A percentile compares a stretch with the other conserved stretches of the same genome.
phyloP scores from a whole-genome alignment of 2,888 invertebrate species.

The Plagiodera versicolora region DNA sequence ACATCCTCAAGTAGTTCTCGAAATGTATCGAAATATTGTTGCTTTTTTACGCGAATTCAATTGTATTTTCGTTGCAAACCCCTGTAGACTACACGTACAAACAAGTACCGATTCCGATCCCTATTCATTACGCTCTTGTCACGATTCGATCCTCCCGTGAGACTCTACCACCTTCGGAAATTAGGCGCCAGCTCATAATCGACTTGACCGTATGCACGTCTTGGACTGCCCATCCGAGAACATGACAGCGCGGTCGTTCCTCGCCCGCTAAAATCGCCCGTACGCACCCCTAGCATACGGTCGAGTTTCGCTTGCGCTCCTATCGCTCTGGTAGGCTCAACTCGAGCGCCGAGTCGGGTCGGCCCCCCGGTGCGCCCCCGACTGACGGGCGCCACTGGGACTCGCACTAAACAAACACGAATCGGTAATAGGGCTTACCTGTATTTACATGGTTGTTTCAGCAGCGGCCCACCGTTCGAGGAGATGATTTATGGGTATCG shows the following conservation, averaged over 20 bases:
- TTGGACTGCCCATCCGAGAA: conserved; percentile 4
- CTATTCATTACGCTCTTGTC: conserved; percentile 8
- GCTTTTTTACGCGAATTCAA: too few species aligned
- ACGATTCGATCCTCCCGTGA: conserved; percentile 22
- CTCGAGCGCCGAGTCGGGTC: conserved; percentile 17
- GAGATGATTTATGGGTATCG: conserved; percentile 36
- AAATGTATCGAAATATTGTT: too few species aligned
- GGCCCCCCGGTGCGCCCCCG: conserved; percentile 43
- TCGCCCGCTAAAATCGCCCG: too few species aligned
- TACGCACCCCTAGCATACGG: too few species aligned
- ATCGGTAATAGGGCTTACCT: conserved; percentile 44
- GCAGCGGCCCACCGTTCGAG: conserved; percentile 33
- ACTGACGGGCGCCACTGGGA: conserved; percentile 51
- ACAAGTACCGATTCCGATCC: background rate
- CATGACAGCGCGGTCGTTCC: too few species aligned
- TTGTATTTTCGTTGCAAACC: background rate
- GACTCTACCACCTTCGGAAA: conserved; percentile 19
- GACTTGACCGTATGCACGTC: conserved; percentile 12
- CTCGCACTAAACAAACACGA: conserved; percentile 45
- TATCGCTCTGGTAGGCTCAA: conserved; percentile 20
- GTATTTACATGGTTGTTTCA: conserved; percentile 45
- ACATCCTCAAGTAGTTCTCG: background rate
- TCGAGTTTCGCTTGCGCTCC: too few species aligned
- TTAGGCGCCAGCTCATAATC: conserved; percentile 36
- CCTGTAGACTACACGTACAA: conserved; percentile 7